Evolutionary conservation across 2,797 vertebrate genomes (phyloP), one percentile per base, ranked within the genome.

Genomic region (Bradypodion pumilum): DNA sequence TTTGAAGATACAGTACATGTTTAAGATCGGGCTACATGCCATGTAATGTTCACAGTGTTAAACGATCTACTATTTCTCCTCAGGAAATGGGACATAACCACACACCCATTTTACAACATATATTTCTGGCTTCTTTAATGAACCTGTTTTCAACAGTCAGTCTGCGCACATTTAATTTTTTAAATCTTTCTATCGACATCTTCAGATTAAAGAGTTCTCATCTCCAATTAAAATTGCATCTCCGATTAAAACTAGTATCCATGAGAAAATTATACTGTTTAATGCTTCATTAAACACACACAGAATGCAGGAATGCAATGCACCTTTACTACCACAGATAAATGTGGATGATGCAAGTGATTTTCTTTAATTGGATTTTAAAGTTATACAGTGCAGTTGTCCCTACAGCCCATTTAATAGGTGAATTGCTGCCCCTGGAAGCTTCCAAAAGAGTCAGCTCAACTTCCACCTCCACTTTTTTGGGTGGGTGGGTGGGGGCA

Each of bases 321-420:
- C 27, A 44, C 1, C 13, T 52, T 77, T 40, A 29, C 35, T 35
- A 77, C 77, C 72, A 56, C 4, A 81, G 13, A 70, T n/a, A 9
- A 5, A 40, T 81, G 10, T 32, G 46, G 23, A n/a, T 66, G 66
- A 82, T 74, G 25, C n/a, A 65, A 65, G 56, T 13, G 37, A 37
- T 86, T 86, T 59, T 21, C 63, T 77, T 78, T 82, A 46, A 82
- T 74, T 78, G 68, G 23, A 56, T 4, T 19, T 16, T 19, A 56
- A 56, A 16, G 2, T 56, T 19, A 56, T 16, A 15, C 16, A 56
- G 21, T 56, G 52, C 52, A 56, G 16, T 56, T 15, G 52, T 56
- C 52, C 52, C 52, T 15, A 5, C 21, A 46, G 12, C 46, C 46
- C 46, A 49, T 49, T 49, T 49, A 13, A 49, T 49, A 49, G 46